A percentile compares a stretch with the other conserved stretches of the same genome.
Conservation (phyloP, 1,140 invertebrate genomes). For the Latrodectus geometricus region DNA sequence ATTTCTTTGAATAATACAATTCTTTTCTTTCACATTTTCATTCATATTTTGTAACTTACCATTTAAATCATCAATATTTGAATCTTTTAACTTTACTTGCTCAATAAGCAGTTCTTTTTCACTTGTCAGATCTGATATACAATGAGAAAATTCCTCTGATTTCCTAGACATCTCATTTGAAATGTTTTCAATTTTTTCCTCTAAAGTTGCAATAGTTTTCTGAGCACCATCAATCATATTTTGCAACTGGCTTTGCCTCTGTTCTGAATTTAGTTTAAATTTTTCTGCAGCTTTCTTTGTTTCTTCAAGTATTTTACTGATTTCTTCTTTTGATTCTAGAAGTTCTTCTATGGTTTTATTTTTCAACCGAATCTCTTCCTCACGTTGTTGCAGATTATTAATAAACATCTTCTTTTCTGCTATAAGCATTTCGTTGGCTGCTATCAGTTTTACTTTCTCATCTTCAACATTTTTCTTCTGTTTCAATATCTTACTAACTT, state of each 20-base stretch:
- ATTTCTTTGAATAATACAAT: background rate
- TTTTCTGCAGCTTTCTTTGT: constrained; percentile 28
- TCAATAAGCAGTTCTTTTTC: constrained; percentile 40
- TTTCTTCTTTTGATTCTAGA: constrained; percentile 9
- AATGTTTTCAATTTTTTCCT: constrained; percentile 54
- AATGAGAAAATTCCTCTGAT: constrained; percentile 23
- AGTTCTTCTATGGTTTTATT: constrained; percentile 25
- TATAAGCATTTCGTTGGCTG: constrained; percentile 37
- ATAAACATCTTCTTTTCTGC: constrained; percentile 24
- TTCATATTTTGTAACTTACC: constrained; percentile 18
- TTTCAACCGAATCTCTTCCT: constrained; percentile 29
- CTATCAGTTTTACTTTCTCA: constrained; percentile 38
- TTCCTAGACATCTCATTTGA: constrained; percentile 45
- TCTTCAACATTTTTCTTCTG: constrained; percentile 47
- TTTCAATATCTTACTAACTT: constrained; percentile 4
- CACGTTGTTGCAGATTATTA: constrained; percentile 15
- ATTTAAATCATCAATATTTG: constrained; percentile 40
- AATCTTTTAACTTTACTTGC: constrained; percentile 49
- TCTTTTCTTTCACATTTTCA: constrained; percentile 11
- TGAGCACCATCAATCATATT: constrained; percentile 21
- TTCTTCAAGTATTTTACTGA: constrained; percentile 24
- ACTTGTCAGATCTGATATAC: constrained; percentile 38
- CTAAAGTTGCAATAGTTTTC: constrained; percentile 38
- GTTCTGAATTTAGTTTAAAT: constrained; percentile 23
- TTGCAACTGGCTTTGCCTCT: constrained; percentile 5